These are phyloP conservation scores for Smutsia gigantea DNA, from an alignment of 2,797 vertebrate genomes.

Conservation along the genomic window DNA sequence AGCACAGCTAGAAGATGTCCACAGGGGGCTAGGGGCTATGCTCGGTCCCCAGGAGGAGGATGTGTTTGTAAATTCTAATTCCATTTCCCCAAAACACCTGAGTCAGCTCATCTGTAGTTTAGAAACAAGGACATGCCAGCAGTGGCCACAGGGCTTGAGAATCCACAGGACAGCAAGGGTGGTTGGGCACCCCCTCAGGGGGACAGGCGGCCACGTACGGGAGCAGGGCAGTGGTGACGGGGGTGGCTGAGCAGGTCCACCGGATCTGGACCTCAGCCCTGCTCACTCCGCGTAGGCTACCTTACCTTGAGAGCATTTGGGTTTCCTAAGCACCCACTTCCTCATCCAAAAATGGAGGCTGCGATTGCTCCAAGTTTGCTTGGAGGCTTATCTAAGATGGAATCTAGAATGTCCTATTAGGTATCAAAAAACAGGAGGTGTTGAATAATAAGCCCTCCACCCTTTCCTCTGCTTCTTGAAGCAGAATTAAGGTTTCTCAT, in stretches of 20 bases:
- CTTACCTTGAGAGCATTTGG: rapidly evolving
- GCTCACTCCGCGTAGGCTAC: rapidly evolving
- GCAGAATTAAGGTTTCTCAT: neutral
- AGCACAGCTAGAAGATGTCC: no score
- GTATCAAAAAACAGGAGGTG: rapidly evolving
- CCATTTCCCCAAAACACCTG: neutral
- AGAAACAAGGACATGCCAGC: neutral
- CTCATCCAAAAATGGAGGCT: no score
- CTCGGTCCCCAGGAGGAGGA: rapidly evolving
- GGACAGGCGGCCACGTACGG: rapidly evolving
- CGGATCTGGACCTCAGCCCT: rapidly evolving
- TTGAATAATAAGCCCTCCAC: rapidly evolving
- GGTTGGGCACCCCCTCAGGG: rapidly evolving
- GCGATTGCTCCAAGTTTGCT: no score
- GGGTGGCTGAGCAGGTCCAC: rapidly evolving
- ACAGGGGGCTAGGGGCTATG: rapidly evolving
- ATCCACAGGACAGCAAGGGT: rapidly evolving
- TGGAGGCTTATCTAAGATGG: neutral
- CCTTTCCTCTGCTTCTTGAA: neutral
- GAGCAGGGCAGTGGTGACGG: rapidly evolving
- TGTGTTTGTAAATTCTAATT: rapidly evolving
- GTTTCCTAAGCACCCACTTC: neutral
- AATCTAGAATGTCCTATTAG: rapidly evolving
- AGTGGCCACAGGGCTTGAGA: no score
- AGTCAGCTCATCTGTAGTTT: rapidly evolving